These are phyloP conservation scores for Pollenia amentaria DNA, from an alignment of 2,888 invertebrate species.

Conservation along the genomic window DNA sequence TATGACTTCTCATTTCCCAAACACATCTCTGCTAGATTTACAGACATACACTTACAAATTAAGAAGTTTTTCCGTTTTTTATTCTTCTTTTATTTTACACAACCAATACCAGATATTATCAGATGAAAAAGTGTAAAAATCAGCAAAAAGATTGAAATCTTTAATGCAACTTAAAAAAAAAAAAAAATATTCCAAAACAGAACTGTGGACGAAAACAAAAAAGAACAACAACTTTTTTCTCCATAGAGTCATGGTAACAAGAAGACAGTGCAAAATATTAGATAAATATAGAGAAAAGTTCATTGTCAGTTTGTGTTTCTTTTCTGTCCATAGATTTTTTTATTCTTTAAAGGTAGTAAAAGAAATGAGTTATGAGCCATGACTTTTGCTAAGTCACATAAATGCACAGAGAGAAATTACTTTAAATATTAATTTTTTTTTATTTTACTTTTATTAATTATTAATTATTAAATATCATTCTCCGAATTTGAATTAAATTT, in stretches of 20 bases:
- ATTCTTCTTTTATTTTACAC: neutral
- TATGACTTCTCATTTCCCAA: neutral
- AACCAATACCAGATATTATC: constrained; percentile 29
- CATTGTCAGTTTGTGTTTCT: constrained; percentile 60
- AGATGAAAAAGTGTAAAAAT: constrained; percentile 67
- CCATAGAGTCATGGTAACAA: constrained; percentile 30
- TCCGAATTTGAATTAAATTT: too few relatives aligned
- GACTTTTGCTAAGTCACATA: constrained; percentile 43
- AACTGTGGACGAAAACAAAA: constrained; percentile 1
- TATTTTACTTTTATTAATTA: too few relatives aligned
- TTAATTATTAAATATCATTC: too few relatives aligned
- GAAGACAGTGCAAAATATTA: constrained; percentile 23
- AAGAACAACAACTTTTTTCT: constrained; percentile 32
- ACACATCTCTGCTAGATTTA: constrained; percentile 1
- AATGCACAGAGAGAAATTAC: constrained; percentile 25
- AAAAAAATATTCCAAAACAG: constrained; percentile 15
- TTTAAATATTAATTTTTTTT: too few relatives aligned
- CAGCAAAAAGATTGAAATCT: constrained; percentile 66
- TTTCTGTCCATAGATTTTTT: constrained; percentile 14
- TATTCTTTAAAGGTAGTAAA: constrained; percentile 37
- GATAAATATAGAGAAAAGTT: constrained; percentile 56
- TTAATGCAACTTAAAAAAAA: constrained; percentile 33
- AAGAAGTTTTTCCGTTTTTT: constrained; percentile 11
- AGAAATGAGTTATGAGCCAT: constrained; percentile 59
- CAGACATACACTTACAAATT: constrained; percentile 10